Conservation (phyloP, 1,140 invertebrate genomes). For the Samia ricini region DNA sequence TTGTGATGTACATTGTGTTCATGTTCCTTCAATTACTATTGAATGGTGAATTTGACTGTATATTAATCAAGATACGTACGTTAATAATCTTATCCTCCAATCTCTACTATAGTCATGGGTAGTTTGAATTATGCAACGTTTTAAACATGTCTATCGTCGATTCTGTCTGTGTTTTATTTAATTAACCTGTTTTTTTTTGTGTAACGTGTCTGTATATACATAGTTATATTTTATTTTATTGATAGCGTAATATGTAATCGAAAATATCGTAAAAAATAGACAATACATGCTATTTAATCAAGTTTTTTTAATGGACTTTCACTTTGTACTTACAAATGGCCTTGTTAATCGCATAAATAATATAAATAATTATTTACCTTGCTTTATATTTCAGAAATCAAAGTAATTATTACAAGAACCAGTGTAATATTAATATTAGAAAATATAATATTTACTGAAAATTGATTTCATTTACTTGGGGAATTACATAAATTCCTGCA, state of each 20-base stretch:
- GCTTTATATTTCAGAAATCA: no score
- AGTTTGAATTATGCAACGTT: not conserved
- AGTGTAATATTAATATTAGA: no score
- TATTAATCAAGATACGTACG: not conserved
- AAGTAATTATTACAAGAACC: no score
- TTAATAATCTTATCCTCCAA: not conserved
- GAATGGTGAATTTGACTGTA: not conserved
- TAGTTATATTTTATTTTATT: conserved; percentile 29
- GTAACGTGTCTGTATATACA: conserved; percentile 42
- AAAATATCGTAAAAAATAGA: conserved; percentile 15
- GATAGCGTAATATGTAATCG: conserved; percentile 12
- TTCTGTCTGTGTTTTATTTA: not conserved
- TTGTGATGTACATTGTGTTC: conserved; percentile 76
- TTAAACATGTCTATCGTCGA: not conserved
- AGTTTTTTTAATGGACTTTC: conserved; percentile 16
- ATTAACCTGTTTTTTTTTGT: not conserved
- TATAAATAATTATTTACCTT: not conserved
- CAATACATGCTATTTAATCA: conserved; percentile 19
- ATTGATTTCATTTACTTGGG: no score
- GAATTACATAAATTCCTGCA: no score
- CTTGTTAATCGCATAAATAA: conserved; percentile 13
- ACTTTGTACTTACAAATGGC: conserved; percentile 35
- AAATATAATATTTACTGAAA: not conserved
- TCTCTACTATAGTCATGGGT: not conserved
- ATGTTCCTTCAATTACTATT: not conserved